phyloP scores from a whole-genome alignment of 2,113 vertebrate genomes.

The Nipponia nippon region DNA sequence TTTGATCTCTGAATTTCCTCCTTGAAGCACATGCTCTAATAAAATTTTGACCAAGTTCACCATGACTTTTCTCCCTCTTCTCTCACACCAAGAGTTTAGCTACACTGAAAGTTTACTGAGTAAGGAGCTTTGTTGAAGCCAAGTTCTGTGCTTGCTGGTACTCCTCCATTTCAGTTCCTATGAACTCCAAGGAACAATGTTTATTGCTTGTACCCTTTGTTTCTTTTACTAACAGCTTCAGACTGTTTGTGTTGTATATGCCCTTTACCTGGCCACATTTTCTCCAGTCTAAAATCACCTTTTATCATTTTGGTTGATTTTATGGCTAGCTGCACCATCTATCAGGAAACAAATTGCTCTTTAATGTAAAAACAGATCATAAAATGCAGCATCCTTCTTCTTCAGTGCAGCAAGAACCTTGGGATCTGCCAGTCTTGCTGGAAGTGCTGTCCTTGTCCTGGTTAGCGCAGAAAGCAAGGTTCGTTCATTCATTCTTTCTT shows the following conservation, averaged over 20 bases:
- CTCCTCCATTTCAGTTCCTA: neutral
- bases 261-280: neutral
- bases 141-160: neutral
- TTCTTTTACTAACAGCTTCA: neutral
- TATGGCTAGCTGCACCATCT: neutral
- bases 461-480: neutral
- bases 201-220: neutral
- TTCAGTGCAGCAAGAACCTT: neutral
- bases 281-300: neutral
- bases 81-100: neutral
- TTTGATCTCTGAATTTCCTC: neutral
- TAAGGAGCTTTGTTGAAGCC: neutral
- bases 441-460: neutral
- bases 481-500: rapidly evolving
- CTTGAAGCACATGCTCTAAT: neutral
- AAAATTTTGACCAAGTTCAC: neutral
- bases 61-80: neutral
- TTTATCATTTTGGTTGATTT: neutral
- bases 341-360: neutral
- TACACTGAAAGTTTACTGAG: neutral
- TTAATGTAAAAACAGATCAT: neutral
- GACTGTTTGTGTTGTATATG: neutral
- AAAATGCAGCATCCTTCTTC: neutral
- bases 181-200: neutral
- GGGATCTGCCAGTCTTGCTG: neutral